phyloP scores from a whole-genome alignment of 2,888 invertebrate genomes.

The Conchocele bisecta region DNA sequence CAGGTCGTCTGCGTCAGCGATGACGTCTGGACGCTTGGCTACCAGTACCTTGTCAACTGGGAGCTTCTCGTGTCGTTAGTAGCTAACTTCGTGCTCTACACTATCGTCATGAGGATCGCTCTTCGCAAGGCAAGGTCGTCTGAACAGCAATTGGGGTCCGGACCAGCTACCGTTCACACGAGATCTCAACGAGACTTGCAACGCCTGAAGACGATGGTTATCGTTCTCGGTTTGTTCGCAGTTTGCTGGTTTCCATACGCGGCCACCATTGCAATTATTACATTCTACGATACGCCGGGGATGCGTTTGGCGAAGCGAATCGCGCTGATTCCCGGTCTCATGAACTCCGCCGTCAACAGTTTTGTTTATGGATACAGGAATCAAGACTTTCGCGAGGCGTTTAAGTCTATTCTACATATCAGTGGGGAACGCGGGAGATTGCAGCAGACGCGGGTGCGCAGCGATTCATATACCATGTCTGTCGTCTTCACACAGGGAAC shows the following conservation, averaged over 20 bases:
- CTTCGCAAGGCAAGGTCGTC: constrained; percentile 3
- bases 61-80: constrained; percentile 16
- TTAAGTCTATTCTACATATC: constrained; percentile 29
- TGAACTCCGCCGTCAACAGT: constrained; percentile 41
- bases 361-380: constrained; percentile 41
- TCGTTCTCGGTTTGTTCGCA: constrained; percentile 35
- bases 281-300: constrained; percentile 26
- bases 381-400: constrained; percentile 26
- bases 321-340: constrained; percentile 35
- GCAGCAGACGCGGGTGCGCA: no score
- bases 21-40: constrained; percentile 23
- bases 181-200: constrained; percentile 25
- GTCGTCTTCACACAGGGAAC: no score
- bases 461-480: no score
- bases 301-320: constrained; percentile 23
- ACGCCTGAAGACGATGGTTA: constrained; percentile 40
- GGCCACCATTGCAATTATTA: constrained; percentile 6
- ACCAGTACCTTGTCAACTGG: constrained; percentile 27
- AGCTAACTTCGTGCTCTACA: constrained; percentile 24
- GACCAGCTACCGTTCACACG: background rate
- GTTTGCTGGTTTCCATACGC: constrained; percentile 42
- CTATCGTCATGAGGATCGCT: constrained; percentile 36
- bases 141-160: background rate
- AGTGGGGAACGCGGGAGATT: no score
- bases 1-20: constrained; percentile 4